phyloP scores from a whole-genome alignment of 23 tunicate species.

The Styela clava region DNA sequence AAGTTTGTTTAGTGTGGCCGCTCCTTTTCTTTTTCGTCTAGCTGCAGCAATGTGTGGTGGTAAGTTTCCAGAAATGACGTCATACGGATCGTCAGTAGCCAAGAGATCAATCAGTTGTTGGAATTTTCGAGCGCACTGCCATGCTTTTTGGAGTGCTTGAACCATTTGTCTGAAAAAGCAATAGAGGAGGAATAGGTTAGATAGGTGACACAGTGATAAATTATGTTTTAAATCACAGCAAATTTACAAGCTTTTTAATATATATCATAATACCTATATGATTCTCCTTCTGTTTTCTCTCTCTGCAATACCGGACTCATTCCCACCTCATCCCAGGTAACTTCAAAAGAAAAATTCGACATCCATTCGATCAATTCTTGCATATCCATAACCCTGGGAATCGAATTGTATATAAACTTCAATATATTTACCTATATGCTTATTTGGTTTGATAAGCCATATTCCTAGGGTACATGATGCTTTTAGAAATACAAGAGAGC shows the following conservation, averaged over 20 bases:
- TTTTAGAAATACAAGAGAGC: no score
- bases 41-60: slow-evolving; percentile 44
- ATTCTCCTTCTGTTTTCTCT: slow-evolving; percentile 42
- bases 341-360: slow-evolving; percentile 50
- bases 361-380: slow-evolving; percentile 59
- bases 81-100: slow-evolving; percentile 51
- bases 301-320: slow-evolving; percentile 35
- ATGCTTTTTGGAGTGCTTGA: slow-evolving; percentile 31
- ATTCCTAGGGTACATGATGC: no score
- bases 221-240: no score
- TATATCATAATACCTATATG: slow-evolving; percentile 46
- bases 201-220: no score
- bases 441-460: no score
- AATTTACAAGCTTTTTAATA: no score
- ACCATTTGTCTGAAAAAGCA: slow-evolving; percentile 30
- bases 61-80: slow-evolving; percentile 56
- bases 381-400: slow-evolving; percentile 36
- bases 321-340: slow-evolving; percentile 63
- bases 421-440: no score
- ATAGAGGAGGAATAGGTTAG: neutral
- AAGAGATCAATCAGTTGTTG: slow-evolving; percentile 38
- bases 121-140: slow-evolving; percentile 43
- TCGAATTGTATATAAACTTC: no score
- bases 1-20: slow-evolving; percentile 1
- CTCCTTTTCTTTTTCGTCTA: slow-evolving; percentile 7